Percentiles rank a stretch among this genome's conserved stretches.
These are phyloP conservation scores for Thymelicus sylvestris DNA, from an alignment of 2,888 invertebrate genomes.

Conservation along the genomic window DNA sequence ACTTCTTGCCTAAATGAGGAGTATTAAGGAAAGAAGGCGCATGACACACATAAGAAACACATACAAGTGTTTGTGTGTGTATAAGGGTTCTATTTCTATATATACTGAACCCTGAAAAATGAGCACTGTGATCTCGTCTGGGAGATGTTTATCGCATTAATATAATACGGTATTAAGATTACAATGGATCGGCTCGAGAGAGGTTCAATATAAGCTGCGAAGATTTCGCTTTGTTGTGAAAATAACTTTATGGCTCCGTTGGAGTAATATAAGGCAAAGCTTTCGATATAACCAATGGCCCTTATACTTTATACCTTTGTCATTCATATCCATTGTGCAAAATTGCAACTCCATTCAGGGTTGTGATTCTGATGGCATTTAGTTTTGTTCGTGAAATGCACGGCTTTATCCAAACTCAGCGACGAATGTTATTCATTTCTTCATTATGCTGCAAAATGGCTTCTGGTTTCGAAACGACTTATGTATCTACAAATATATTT, in stretches of 20 bases:
- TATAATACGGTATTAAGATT: slow-evolving; percentile 83
- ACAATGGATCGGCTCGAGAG: slow-evolving; percentile 81
- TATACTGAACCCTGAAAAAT: slow-evolving; percentile 47
- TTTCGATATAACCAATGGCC: slow-evolving; percentile 78
- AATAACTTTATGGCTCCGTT: slow-evolving; percentile 81
- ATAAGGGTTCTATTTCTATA: no score
- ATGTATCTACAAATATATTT: no score
- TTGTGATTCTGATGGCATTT: slow-evolving; percentile 42
- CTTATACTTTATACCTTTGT: slow-evolving; percentile 67
- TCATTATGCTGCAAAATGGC: background rate
- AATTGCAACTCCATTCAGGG: slow-evolving; percentile 65
- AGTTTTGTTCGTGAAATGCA: slow-evolving; percentile 28
- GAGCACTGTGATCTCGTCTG: slow-evolving; percentile 65
- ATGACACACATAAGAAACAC: no score
- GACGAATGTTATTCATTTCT: slow-evolving; percentile 12
- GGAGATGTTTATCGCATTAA: slow-evolving; percentile 84
- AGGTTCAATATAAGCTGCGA: slow-evolving; percentile 82
- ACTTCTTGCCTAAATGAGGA: no score
- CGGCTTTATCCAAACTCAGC: slow-evolving; percentile 9
- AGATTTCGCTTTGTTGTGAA: slow-evolving; percentile 80
- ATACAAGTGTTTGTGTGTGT: no score
- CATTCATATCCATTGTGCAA: slow-evolving; percentile 71
- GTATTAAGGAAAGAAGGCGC: no score
- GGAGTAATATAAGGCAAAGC: slow-evolving; percentile 72
- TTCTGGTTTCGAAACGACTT: background rate